A percentile compares a stretch with the other conserved stretches of the same genome.
Evolutionary conservation across 2,797 vertebrate genomes (phyloP).

Genomic region (Helostoma temminkii): DNA sequence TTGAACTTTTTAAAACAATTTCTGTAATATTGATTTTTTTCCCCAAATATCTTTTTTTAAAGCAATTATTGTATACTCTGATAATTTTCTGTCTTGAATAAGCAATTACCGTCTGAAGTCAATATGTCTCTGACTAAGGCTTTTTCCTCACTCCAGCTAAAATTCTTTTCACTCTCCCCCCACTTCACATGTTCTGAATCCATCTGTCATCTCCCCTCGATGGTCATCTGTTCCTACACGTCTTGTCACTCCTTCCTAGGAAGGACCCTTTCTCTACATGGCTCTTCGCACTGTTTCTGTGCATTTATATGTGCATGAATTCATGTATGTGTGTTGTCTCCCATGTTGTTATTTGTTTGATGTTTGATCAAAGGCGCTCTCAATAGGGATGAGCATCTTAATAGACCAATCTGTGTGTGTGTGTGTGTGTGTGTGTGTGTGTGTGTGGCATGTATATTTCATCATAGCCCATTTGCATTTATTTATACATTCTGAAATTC

Average conservation of each 20-base stretch:
- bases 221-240: slow-evolving; percentile 47
- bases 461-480: not conserved
- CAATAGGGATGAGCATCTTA: slow-evolving; percentile 58
- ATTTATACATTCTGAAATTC: slow-evolving; percentile 7
- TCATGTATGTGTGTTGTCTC: slow-evolving; percentile 37
- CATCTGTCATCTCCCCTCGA: slow-evolving; percentile 60
- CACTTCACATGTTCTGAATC: slow-evolving; percentile 40
- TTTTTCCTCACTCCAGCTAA: slow-evolving; percentile 10
- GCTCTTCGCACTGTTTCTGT: slow-evolving; percentile 23
- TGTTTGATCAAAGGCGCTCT: slow-evolving; percentile 72
- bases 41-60: no score
- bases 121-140: not conserved
- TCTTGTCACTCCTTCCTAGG: slow-evolving; percentile 48
- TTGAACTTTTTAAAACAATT: no score
- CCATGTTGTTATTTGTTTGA: slow-evolving; percentile 68
- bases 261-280: slow-evolving; percentile 46
- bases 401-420: slow-evolving; percentile 34
- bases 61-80: not conserved
- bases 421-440: not conserved
- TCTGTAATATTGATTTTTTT: no score
- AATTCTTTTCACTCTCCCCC: not conserved
- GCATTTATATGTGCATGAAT: not conserved
- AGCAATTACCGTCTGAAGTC: not conserved
- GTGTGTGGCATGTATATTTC: slow-evolving; percentile 14
- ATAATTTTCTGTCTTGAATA: no score